Evolutionary conservation across 2,888 invertebrate genomes (phyloP).

Genomic region (Hirtodrosophila confusa): DNA sequence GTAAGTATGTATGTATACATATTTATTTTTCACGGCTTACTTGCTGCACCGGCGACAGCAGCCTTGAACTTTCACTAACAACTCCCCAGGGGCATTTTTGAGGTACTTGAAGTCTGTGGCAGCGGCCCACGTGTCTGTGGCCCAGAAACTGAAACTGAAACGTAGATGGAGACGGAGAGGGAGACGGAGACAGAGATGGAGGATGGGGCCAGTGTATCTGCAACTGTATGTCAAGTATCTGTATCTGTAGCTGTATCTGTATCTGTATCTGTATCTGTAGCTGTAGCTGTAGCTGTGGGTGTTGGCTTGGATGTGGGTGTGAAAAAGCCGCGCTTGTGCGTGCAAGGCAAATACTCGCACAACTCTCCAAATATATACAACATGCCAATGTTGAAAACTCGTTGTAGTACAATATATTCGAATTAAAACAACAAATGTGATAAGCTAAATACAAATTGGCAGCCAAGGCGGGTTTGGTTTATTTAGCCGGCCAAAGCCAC

Average conservation of each 20-base stretch:
- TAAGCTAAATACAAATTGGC: slow-evolving; percentile 67
- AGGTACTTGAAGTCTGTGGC: slow-evolving; percentile 6
- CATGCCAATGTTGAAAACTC: slow-evolving; percentile 16
- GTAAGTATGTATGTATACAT: not conserved
- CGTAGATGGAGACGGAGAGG: not conserved
- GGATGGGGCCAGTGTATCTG: slow-evolving; percentile 22
- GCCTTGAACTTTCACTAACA: slow-evolving; percentile 72
- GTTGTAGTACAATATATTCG: slow-evolving; percentile 25
- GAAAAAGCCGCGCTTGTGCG: slow-evolving; percentile 2
- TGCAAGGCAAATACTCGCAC: slow-evolving; percentile 6
- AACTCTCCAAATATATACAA: slow-evolving; percentile 31
- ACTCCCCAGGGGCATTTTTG: slow-evolving; percentile 46
- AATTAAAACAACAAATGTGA: slow-evolving; percentile 47
- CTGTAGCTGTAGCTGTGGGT: not conserved
- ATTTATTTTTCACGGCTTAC: slow-evolving; percentile 26
- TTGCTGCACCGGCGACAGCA: slow-evolving; percentile 38
- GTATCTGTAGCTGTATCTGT: not conserved
- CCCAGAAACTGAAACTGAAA: slow-evolving; percentile 29
- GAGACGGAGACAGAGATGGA: not conserved
- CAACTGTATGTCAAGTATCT: slow-evolving; percentile 1
- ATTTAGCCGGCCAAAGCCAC: slow-evolving; percentile 60
- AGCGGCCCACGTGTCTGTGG: slow-evolving; percentile 61
- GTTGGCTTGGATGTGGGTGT: slow-evolving; percentile 3
- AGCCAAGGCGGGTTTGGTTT: slow-evolving; percentile 73
- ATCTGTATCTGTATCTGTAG: not conserved